These are phyloP conservation scores for Camponotus vicinus DNA, from an alignment of 1,140 invertebrate genomes.

Conservation along the genomic window DNA sequence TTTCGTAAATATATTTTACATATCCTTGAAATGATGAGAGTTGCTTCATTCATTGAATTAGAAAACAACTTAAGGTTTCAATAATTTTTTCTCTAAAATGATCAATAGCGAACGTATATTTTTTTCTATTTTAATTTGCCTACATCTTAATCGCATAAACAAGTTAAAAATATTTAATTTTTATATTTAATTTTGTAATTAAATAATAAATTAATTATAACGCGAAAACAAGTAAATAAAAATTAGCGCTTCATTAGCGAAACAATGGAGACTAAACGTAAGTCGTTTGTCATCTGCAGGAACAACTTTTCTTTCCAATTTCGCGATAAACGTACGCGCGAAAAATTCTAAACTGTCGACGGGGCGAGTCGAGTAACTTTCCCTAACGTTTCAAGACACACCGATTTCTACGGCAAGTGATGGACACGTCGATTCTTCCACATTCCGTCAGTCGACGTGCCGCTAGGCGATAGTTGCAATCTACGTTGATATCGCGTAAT, in stretches of 20 bases:
- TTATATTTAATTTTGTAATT: background rate
- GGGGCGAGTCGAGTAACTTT: slow-evolving; percentile 56
- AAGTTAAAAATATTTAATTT: background rate
- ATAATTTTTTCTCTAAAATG: background rate
- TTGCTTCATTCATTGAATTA: background rate
- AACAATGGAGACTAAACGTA: background rate
- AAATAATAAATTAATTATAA: slow-evolving; percentile 21
- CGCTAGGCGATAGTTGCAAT: slow-evolving; percentile 54
- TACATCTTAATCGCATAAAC: background rate
- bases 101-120: background rate
- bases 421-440: slow-evolving; percentile 59
- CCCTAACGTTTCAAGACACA: slow-evolving; percentile 19
- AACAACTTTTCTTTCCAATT: slow-evolving; percentile 16
- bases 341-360: slow-evolving; percentile 46
- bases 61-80: background rate
- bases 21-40: background rate
- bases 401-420: slow-evolving; percentile 1
- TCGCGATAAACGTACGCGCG: background rate
- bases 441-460: slow-evolving; percentile 51
- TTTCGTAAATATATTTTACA: background rate
- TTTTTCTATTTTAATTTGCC: background rate
- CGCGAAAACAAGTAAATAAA: background rate
- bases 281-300: background rate
- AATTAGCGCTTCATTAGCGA: background rate
- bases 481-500: slow-evolving; percentile 57